Percentiles rank a stretch among this genome's conserved stretches.
phyloP scores from a whole-genome alignment of 1,140 invertebrate species.

The Bombus ignitus region DNA sequence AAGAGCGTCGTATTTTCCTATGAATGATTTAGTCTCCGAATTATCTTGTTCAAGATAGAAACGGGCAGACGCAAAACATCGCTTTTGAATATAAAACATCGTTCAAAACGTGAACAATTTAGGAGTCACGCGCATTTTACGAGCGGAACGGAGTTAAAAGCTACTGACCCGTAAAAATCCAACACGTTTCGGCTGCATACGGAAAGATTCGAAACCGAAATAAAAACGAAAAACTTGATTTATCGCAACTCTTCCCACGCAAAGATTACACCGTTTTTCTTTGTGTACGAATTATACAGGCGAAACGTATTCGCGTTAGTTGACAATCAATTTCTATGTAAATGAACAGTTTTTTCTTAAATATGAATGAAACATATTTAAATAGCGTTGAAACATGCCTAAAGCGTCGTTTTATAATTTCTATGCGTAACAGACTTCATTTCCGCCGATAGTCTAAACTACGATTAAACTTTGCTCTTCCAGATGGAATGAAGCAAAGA shows the following conservation, averaged over 20 bases:
- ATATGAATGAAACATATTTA: neutral
- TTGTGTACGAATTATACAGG: neutral
- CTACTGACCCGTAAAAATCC: constrained; percentile 30
- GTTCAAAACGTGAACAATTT: constrained; percentile 31
- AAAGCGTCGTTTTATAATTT: neutral
- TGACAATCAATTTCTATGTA: neutral
- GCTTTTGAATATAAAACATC: constrained; percentile 14
- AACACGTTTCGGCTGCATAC: constrained; percentile 6
- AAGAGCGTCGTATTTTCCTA: neutral
- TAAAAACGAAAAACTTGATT: constrained; percentile 30
- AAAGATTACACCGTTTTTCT: neutral
- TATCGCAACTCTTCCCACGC: neutral
- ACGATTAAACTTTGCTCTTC: constrained; percentile 34
- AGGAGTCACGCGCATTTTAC: constrained; percentile 31
- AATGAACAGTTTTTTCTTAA: accelerated
- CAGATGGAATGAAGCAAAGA: constrained; percentile 23
- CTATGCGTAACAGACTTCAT: constrained; percentile 11
- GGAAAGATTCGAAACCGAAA: neutral
- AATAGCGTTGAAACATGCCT: neutral
- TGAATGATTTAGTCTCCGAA: neutral
- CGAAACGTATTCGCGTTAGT: neutral
- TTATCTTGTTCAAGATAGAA: neutral
- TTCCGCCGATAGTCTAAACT: constrained; percentile 8
- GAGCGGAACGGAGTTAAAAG: constrained; percentile 1
- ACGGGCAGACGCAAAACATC: neutral